Evolutionary conservation across 2,797 vertebrate genomes (phyloP).

Genomic region (Miichthys miiuy): DNA sequence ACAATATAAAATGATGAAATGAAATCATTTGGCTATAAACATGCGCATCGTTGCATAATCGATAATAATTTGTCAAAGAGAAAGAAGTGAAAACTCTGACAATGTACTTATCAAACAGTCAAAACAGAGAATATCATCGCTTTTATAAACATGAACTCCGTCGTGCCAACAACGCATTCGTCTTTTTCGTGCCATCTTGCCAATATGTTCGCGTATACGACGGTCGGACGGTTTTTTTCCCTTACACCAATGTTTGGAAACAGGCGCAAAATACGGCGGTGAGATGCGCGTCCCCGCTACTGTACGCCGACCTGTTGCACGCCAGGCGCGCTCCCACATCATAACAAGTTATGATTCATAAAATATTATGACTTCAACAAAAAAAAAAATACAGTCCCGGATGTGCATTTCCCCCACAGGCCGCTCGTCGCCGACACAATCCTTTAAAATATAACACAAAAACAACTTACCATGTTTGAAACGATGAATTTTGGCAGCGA

Average conservation of each 20-base stretch:
- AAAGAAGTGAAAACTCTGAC: constrained; percentile 20
- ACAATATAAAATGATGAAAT: constrained; percentile 16
- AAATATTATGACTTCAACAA: constrained; percentile 82
- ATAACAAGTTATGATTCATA: constrained; percentile 91
- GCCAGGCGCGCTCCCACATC: constrained; percentile 84
- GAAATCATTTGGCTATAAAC: constrained; percentile 33
- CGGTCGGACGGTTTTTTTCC: constrained; percentile 40
- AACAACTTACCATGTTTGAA: constrained; percentile 83
- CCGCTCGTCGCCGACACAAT: constrained; percentile 68
- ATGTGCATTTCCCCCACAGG: constrained; percentile 73
- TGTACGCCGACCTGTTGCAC: constrained; percentile 88
- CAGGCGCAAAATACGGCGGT: constrained; percentile 64
- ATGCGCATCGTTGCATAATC: constrained; percentile 17
- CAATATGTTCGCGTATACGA: constrained; percentile 50
- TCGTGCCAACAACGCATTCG: constrained; percentile 63
- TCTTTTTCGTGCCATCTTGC: constrained; percentile 74
- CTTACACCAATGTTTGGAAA: constrained; percentile 61
- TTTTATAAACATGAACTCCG: constrained; percentile 27
- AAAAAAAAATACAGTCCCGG: constrained; percentile 68
- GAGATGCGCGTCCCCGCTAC: constrained; percentile 83
- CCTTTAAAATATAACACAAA: constrained; percentile 40
- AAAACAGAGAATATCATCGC: background rate
- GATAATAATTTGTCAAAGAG: constrained; percentile 10
- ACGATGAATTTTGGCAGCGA: constrained; percentile 74
- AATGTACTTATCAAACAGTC: constrained; percentile 27